Evolutionary conservation across 2,888 invertebrate species (phyloP).

Genomic region (Cyclophora albipunctata): DNA sequence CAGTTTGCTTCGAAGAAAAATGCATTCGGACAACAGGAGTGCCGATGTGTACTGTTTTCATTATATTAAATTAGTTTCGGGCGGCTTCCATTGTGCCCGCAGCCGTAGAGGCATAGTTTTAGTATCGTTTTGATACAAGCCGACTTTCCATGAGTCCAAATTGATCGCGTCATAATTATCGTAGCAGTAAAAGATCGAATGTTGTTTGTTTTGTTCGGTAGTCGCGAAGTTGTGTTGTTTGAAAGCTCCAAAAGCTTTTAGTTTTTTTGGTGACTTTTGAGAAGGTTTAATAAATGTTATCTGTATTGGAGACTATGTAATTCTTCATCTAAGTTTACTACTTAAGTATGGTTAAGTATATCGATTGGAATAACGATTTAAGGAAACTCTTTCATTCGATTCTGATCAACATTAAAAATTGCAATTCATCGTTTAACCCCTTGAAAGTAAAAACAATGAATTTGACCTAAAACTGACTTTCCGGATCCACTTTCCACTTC

Average conservation of each 20-base stretch:
- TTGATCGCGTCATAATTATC: slow-evolving; percentile 56
- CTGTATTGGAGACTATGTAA: too few species aligned
- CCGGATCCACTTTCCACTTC: too few species aligned
- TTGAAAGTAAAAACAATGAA: too few species aligned
- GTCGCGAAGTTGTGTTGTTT: slow-evolving; percentile 29
- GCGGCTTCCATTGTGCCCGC: slow-evolving; percentile 18
- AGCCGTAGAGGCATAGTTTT: slow-evolving; percentile 23
- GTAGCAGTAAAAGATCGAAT: slow-evolving; percentile 37
- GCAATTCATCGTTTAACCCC: too few species aligned
- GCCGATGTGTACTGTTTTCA: slow-evolving; percentile 66
- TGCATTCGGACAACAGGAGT: slow-evolving; percentile 63
- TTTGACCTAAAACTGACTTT: too few species aligned
- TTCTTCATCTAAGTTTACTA: too few species aligned
- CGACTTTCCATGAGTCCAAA: slow-evolving; percentile 34
- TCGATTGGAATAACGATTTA: too few species aligned
- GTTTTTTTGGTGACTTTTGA: too few species aligned
- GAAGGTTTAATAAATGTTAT: too few species aligned
- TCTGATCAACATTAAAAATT: too few species aligned
- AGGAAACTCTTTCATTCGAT: too few species aligned
- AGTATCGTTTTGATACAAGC: slow-evolving; percentile 32
- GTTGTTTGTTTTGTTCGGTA: slow-evolving; percentile 47
- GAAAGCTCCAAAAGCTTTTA: background rate
- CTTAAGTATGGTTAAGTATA: too few species aligned
- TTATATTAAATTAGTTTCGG: slow-evolving; percentile 63
- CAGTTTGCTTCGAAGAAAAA: slow-evolving; percentile 68